Evolutionary conservation across 1,140 invertebrate species (phyloP), one percentile per base, ranked within the genome.

Genomic region (Ooceraea biroi): DNA sequence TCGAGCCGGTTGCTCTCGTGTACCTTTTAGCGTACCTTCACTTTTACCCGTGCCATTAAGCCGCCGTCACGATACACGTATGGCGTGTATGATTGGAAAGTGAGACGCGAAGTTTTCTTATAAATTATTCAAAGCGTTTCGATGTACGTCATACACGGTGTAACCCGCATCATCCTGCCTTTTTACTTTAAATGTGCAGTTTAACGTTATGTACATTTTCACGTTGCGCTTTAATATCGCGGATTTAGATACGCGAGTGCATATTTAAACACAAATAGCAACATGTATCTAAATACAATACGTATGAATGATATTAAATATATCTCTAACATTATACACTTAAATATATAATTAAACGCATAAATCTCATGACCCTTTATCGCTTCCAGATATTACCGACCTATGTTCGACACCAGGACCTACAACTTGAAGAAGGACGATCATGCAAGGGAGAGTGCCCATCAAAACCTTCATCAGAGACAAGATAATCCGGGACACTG

Each of bases 351-450:
- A 61, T 8, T 7, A 36, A n/a, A 8, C 22, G 17, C 14, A 1
- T 30, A 17, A 30, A 19, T 55, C n/a, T 46, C 12, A 10, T 25
- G 44, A 78, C 14, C 1, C 11, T 17, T 48, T 41, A 7, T 71
- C 44, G 25, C 17, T 74, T 58, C 30, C 10, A 92, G 91, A 71
- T 92, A 91, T 63, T 83, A 88, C 19, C 83, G 89, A 63, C 68
- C 89, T 0, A 61, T 86, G 11, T 65, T 91, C 12, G 90, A 92
- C 50, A 90, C 92, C 1, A 89, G 91, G 22, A 93, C 91, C 0
- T 94, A 93, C 77, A 92, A 93, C 55, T 76, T 91, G 50, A 92
- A 92, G 41, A 89, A 87, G 60, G 91, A 90, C 14, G 72, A 77
- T 8, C 85, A 69, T 2, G 76, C 12, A 25, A 84, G 71, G 19